These are phyloP conservation scores for Epinephelus awoara DNA, from an alignment of 2,797 vertebrate species.

Conservation along the genomic window DNA sequence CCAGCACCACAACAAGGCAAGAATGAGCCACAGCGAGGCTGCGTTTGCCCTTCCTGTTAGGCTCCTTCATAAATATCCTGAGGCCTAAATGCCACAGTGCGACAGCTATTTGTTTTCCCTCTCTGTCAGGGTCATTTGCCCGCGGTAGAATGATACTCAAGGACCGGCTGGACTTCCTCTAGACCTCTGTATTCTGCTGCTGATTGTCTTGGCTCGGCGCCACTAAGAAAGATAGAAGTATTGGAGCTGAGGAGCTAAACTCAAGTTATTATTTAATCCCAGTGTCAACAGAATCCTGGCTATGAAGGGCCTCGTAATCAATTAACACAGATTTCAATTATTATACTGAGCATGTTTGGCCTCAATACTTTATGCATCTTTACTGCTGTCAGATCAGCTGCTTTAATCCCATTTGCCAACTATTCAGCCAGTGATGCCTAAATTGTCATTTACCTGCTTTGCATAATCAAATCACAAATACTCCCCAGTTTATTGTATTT, in stretches of 20 bases:
- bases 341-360: conserved; percentile 47
- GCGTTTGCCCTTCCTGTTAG: conserved; percentile 69
- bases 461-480: conserved; percentile 65
- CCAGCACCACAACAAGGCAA: conserved; percentile 21
- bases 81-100: conserved; percentile 76
- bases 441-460: conserved; percentile 56
- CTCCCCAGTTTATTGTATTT: conserved; percentile 13
- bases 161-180: conserved; percentile 85
- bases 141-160: conserved; percentile 80
- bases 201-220: conserved; percentile 85
- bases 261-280: conserved; percentile 89
- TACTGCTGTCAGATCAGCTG: conserved; percentile 61
- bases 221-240: conserved; percentile 74
- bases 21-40: conserved; percentile 14
- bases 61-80: conserved; percentile 72
- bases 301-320: conserved; percentile 87
- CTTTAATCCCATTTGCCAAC: conserved; percentile 65
- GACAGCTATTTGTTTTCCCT: conserved; percentile 88
- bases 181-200: conserved; percentile 80
- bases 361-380: conserved; percentile 68
- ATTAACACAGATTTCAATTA: conserved; percentile 83
- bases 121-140: conserved; percentile 85
- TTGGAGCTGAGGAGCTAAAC: conserved; percentile 80
- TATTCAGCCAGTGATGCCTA: conserved; percentile 28
- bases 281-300: conserved; percentile 83